phyloP scores from a whole-genome alignment of 1,140 invertebrate species.

The Lepidurus couesii region DNA sequence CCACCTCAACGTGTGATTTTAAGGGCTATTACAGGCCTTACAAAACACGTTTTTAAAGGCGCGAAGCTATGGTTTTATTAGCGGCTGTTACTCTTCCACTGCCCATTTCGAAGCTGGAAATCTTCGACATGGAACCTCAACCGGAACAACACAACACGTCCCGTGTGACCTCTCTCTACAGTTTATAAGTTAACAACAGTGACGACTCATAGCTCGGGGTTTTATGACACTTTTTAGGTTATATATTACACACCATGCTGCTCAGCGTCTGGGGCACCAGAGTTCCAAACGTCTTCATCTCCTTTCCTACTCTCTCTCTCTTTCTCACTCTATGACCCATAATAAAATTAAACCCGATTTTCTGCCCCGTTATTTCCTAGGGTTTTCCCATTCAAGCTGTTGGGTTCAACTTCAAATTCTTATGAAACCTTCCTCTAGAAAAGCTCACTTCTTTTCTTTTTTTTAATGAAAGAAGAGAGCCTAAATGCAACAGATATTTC shows the following conservation, averaged over 20 bases:
- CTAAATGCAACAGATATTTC: no score
- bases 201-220: neutral
- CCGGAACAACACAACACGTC: neutral
- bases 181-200: conserved; percentile 11
- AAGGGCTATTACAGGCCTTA: neutral
- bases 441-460: no score
- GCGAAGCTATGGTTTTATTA: neutral
- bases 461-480: no score
- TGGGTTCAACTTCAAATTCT: no score
- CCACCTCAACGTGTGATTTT: no score
- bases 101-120: neutral
- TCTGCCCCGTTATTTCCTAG: no score
- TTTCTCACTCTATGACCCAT: no score
- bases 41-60: neutral
- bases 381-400: no score
- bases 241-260: neutral
- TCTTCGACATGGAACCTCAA: neutral
- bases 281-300: conserved; percentile 2
- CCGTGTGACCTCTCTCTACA: neutral
- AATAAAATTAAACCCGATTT: no score
- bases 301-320: no score
- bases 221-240: conserved; percentile 3
- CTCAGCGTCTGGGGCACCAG: neutral
- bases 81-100: neutral
- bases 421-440: no score